Evolutionary conservation across 2,797 vertebrate species (phyloP).

Genomic region (Rhodeus uyekii): DNA sequence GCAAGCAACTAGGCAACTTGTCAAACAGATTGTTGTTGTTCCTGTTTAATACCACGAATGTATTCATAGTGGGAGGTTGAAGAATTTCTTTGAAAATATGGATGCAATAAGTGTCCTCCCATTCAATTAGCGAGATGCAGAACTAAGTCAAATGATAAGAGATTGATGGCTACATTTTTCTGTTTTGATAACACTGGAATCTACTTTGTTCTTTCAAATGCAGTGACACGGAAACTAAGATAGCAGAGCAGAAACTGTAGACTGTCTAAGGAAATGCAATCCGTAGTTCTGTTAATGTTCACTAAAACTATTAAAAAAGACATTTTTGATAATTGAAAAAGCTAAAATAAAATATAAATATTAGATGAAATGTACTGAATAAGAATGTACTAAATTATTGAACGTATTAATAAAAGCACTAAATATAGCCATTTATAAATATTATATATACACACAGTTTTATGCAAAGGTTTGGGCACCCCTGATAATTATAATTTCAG

Average conservation of each 20-base stretch:
- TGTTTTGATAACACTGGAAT: slow-evolving; percentile 1
- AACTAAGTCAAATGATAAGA: slow-evolving; percentile 18
- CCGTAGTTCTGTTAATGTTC: not conserved
- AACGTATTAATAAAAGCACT: too few species aligned
- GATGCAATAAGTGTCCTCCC: slow-evolving; percentile 18
- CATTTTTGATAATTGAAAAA: not conserved
- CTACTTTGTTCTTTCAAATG: not conserved
- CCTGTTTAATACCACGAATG: not conserved
- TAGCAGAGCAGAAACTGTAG: not conserved
- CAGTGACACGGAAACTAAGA: not conserved
- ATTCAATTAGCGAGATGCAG: slow-evolving; percentile 14
- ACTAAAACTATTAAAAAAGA: not conserved
- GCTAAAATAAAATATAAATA: not conserved
- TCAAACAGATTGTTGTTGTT: slow-evolving; percentile 11
- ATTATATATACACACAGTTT: too few species aligned
- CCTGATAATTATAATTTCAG: too few species aligned
- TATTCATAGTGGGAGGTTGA: slow-evolving; percentile 2
- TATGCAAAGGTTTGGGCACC: too few species aligned
- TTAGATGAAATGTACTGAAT: too few species aligned
- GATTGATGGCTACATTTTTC: not conserved
- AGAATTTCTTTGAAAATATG: slow-evolving; percentile 9
- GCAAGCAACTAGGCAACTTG: not conserved
- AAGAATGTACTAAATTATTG: too few species aligned
- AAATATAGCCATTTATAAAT: not conserved
- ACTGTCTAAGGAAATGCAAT: not conserved